Evolutionary conservation across 1,140 invertebrate species (phyloP).

Genomic region (Heliconius congener): DNA sequence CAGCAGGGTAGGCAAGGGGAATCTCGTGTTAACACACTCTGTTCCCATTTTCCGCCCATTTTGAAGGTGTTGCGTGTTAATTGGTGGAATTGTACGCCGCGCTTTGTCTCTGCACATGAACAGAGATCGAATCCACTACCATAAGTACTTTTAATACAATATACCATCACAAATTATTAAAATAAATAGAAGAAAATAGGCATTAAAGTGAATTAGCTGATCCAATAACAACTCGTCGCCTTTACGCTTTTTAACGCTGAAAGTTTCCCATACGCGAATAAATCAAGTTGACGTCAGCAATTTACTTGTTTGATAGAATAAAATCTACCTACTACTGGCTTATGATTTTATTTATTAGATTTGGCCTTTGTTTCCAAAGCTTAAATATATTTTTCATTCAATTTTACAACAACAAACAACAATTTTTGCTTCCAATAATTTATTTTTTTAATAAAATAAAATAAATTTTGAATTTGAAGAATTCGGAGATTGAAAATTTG

Average conservation of each 20-base stretch:
- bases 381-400: neutral
- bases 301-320: constrained; percentile 34
- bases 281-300: constrained; percentile 32
- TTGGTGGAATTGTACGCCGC: too few species aligned
- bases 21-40: too few species aligned
- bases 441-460: too few species aligned
- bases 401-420: too few species aligned
- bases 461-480: too few species aligned
- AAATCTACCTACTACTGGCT: constrained; percentile 13
- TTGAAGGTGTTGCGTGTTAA: too few species aligned
- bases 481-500: too few species aligned
- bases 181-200: neutral
- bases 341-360: neutral
- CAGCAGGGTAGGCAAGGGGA: too few species aligned
- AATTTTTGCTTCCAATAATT: too few species aligned
- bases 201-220: constrained; percentile 6
- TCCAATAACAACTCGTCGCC: constrained; percentile 20
- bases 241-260: constrained; percentile 26
- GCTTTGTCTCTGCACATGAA: too few species aligned
- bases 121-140: too few species aligned
- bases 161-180: neutral
- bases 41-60: too few species aligned
- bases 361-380: neutral
- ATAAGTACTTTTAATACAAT: neutral
- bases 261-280: constrained; percentile 31